These are phyloP conservation scores for Formica selysi DNA, from an alignment of 1,140 invertebrate genomes.

Conservation along the genomic window DNA sequence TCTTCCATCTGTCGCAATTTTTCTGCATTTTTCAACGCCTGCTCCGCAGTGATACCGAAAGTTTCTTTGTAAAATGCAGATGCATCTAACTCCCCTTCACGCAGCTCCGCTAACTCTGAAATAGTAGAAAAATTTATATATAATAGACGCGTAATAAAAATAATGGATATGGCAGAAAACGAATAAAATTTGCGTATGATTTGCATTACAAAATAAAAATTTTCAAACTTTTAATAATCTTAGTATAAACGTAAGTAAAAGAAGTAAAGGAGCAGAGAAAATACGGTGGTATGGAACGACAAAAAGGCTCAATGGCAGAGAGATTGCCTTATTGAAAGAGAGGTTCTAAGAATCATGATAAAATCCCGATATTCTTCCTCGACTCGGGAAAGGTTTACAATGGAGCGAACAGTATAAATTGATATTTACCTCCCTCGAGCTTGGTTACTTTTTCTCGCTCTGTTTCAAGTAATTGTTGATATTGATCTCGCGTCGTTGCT, in stretches of 20 bases:
- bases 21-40: conserved; percentile 81
- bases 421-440: conserved; percentile 80
- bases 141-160: not conserved
- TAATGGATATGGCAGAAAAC: not conserved
- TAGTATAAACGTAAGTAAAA: too few species aligned
- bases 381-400: not conserved
- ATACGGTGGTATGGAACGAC: too few species aligned
- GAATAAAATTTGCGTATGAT: not conserved
- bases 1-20: conserved; percentile 84
- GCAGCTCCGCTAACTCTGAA: conserved; percentile 81
- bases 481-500: conserved; percentile 80
- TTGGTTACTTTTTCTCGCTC: conserved; percentile 79
- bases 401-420: not conserved
- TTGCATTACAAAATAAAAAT: conserved; percentile 11
- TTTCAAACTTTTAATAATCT: not conserved
- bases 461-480: conserved; percentile 81
- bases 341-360: too few species aligned
- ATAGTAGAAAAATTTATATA: conserved; percentile 37
- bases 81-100: conserved; percentile 75
- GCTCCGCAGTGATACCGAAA: conserved; percentile 83
- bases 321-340: too few species aligned
- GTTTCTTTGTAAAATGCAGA: conserved; percentile 80
- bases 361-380: too few species aligned
- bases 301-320: too few species aligned
- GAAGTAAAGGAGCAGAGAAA: too few species aligned